phyloP scores from a whole-genome alignment of 2,113 vertebrate species.

The Leucopsar rothschildi region DNA sequence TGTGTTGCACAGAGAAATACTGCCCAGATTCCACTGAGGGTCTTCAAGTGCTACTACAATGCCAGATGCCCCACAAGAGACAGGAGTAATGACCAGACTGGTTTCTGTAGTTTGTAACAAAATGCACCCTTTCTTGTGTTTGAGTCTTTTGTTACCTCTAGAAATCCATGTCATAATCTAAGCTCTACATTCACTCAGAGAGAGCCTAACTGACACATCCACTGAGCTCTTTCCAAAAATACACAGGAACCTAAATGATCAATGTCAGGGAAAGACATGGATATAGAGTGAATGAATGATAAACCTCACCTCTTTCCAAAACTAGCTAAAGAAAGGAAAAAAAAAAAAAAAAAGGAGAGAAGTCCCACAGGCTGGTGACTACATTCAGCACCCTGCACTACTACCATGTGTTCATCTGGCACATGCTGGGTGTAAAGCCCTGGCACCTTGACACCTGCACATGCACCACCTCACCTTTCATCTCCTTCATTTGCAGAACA shows the following conservation, averaged over 20 bases:
- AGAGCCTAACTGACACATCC: neutral
- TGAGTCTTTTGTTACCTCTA: neutral
- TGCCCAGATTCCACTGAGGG: neutral
- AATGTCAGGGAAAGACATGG: neutral
- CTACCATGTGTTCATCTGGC: neutral
- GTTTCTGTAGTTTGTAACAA: neutral
- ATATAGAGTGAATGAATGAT: neutral
- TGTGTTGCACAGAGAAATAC: neutral
- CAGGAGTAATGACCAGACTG: neutral
- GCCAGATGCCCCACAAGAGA: neutral
- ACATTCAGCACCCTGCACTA: neutral
- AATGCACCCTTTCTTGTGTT: neutral
- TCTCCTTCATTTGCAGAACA: conserved; percentile 90
- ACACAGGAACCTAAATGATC: neutral
- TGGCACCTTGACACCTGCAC: neutral
- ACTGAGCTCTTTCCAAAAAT: neutral
- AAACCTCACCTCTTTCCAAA: neutral
- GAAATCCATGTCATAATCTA: neutral
- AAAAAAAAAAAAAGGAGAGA: neutral
- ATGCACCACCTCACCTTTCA: conserved; percentile 78
- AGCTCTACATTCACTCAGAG: neutral
- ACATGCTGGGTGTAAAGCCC: neutral
- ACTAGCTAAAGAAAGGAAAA: neutral
- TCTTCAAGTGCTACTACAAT: neutral
- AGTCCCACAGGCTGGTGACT: neutral